Conservation (phyloP, 2,888 invertebrate genomes). For the Pseudoips prasinana region DNA sequence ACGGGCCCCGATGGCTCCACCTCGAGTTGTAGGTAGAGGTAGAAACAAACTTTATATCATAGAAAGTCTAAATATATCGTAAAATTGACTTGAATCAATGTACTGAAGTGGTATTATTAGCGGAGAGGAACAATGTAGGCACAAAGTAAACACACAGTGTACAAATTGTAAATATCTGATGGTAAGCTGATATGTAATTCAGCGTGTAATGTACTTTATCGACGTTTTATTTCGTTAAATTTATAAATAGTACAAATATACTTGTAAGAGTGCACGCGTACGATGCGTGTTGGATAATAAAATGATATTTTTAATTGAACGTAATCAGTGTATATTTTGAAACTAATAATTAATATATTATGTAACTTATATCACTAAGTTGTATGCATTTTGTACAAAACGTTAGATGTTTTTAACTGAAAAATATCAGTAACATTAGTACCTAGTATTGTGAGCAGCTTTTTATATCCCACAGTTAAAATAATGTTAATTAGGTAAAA, state of each 20-base stretch:
- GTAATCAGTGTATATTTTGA: constrained; percentile 53
- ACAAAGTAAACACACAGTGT: constrained; percentile 36
- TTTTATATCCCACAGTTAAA: constrained; percentile 61
- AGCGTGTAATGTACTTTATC: constrained; percentile 45
- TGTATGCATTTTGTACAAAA: constrained; percentile 74
- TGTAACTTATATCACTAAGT: constrained; percentile 40
- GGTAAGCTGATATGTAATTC: constrained; percentile 43
- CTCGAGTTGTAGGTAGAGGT: too few relatives aligned
- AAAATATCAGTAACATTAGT: constrained; percentile 42
- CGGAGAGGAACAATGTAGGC: constrained; percentile 25
- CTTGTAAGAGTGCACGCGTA: constrained; percentile 53
- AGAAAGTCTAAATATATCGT: constrained; percentile 5
- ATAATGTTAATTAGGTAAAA: constrained; percentile 49
- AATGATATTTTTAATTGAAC: constrained; percentile 43
- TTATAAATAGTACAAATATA: constrained; percentile 78
- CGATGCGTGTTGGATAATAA: constrained; percentile 28
- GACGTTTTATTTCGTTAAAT: constrained; percentile 51
- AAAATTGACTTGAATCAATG: constrained; percentile 16
- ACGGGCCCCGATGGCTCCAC: too few relatives aligned
- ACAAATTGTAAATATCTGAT: constrained; percentile 65
- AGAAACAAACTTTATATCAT: constrained; percentile 2
- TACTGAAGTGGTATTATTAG: constrained; percentile 15
- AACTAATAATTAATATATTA: constrained; percentile 55
- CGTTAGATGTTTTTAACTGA: constrained; percentile 68
- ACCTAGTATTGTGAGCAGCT: constrained; percentile 57